Evolutionary conservation across 2,797 vertebrate species (phyloP).

Genomic region (Pterois miles): DNA sequence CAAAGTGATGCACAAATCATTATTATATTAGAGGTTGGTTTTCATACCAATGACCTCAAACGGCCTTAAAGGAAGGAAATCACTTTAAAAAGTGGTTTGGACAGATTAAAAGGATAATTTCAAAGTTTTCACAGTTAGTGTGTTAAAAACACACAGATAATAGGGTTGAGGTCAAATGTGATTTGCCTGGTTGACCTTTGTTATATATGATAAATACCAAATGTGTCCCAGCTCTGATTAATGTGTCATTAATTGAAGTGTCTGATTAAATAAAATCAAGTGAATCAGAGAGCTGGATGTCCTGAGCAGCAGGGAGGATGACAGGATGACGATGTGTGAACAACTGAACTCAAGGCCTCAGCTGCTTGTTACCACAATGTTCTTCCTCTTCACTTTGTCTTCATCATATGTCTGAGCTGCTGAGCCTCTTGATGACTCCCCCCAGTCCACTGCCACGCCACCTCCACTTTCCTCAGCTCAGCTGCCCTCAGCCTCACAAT

Average conservation of each 20-base stretch:
- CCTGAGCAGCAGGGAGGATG: not conserved
- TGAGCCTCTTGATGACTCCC: not conserved
- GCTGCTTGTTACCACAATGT: slow-evolving; percentile 47
- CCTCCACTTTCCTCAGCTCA: not conserved
- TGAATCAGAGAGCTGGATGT: not conserved
- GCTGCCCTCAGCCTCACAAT: not conserved
- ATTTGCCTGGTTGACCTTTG: not conserved
- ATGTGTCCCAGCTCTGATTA: not conserved
- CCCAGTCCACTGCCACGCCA: not conserved
- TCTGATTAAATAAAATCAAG: not conserved
- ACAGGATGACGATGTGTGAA: slow-evolving; percentile 6
- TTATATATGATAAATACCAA: not conserved
- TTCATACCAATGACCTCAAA: not conserved
- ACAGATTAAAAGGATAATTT: not conserved
- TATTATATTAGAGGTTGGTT: not conserved
- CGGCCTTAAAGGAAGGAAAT: not conserved
- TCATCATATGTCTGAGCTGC: slow-evolving; percentile 10
- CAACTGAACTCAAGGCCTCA: slow-evolving; percentile 14
- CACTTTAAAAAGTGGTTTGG: not conserved
- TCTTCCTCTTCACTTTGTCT: slow-evolving; percentile 48
- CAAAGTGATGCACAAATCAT: not conserved
- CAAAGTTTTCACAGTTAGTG: too few species aligned
- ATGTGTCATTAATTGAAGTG: not conserved
- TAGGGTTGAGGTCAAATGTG: not conserved
- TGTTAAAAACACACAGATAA: not conserved